A percentile compares a stretch with the other conserved stretches of the same genome.
These are phyloP conservation scores for Orestias chungarensis DNA, from an alignment of 2,797 vertebrate genomes.

Conservation along the genomic window DNA sequence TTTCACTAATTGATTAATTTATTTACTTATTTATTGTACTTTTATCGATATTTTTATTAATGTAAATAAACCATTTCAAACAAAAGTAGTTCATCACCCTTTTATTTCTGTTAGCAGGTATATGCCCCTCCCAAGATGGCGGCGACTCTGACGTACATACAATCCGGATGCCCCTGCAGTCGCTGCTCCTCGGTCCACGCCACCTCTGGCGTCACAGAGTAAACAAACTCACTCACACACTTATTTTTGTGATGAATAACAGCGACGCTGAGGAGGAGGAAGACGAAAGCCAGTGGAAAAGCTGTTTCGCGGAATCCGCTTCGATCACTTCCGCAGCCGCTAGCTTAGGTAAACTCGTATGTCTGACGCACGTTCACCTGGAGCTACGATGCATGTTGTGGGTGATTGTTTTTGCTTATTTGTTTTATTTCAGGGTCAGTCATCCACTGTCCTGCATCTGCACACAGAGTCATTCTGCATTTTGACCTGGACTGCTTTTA, in stretches of 20 bases:
- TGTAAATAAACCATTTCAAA: neutral
- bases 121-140: neutral
- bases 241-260: constrained; percentile 44
- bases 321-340: constrained; percentile 1
- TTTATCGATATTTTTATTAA: too few relatives aligned
- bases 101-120: neutral
- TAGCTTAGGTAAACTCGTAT: constrained; percentile 47
- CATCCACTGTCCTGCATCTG: neutral
- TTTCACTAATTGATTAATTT: too few relatives aligned
- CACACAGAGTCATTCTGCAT: constrained; percentile 83
- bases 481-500: constrained; percentile 95
- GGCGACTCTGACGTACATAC: neutral
- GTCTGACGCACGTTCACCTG: neutral
- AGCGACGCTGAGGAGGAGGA: constrained; percentile 61
- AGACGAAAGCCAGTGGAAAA: constrained; percentile 71
- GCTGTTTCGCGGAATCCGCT: constrained; percentile 37
- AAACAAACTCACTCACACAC: neutral
- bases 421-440: constrained; percentile 34
- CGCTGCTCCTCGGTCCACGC: neutral
- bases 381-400: neutral
- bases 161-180: neutral
- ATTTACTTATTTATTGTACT: too few relatives aligned
- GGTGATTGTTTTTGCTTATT: neutral
- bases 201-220: neutral
- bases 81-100: neutral